phyloP scores from a whole-genome alignment of 2,113 vertebrate genomes.

The Hepsetus odoe region DNA sequence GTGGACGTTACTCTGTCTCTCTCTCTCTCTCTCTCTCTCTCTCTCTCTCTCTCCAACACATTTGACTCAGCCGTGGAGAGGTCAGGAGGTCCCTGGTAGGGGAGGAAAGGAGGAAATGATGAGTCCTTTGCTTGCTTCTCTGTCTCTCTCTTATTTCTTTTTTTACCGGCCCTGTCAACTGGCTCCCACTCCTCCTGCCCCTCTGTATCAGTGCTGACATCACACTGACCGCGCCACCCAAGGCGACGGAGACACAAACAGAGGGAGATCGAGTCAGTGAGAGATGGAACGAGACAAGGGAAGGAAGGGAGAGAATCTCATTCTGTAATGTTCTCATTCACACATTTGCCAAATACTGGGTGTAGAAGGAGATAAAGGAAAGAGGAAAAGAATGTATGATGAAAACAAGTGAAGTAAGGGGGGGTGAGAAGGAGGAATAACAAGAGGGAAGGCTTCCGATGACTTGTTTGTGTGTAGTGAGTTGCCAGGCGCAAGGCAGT shows the following conservation, averaged over 20 bases:
- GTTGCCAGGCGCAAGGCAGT: conserved; percentile 30
- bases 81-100: conserved; percentile 13
- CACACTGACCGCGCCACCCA: conserved; percentile 26
- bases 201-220: conserved; percentile 35
- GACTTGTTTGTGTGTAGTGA: conserved; percentile 21
- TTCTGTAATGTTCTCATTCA: neutral
- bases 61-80: conserved; percentile 22
- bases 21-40: no score
- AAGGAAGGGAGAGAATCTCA: neutral
- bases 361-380: conserved; percentile 20
- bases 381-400: conserved; percentile 14
- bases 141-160: neutral
- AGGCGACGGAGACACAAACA: neutral
- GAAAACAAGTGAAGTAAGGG: conserved; percentile 12
- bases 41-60: neutral
- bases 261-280: neutral
- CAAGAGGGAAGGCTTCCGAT: conserved; percentile 18
- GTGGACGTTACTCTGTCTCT: no score
- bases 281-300: neutral
- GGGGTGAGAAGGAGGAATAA: conserved; percentile 7
- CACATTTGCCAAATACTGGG: neutral
- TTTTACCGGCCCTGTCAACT: neutral
- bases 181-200: conserved; percentile 12
- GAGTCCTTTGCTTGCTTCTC: conserved; percentile 5
- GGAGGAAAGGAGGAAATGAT: conserved; percentile 30